Percentiles rank a stretch among this genome's conserved stretches.
Evolutionary conservation across 2,113 vertebrate species (phyloP).

Genomic region (Anguilla japonica): DNA sequence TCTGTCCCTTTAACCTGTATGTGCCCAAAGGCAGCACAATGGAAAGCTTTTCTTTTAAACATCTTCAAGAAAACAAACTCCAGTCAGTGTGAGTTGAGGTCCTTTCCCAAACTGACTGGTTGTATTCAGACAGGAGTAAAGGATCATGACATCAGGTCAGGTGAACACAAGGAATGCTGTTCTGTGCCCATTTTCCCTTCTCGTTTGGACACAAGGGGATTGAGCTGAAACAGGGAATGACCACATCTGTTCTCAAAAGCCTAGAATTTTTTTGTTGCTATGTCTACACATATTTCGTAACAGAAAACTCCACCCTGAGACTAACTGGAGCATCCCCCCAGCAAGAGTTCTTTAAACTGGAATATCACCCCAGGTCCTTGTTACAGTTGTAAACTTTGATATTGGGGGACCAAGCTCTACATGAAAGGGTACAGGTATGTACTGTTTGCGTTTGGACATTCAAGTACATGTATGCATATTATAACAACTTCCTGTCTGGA

Average conservation of each 20-base stretch:
- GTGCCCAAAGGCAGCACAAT: not conserved
- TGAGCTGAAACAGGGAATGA: not conserved
- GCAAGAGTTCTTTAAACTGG: not conserved
- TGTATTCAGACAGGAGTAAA: not conserved
- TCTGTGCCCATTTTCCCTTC: not conserved
- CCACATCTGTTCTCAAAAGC: not conserved
- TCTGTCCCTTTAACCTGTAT: not conserved
- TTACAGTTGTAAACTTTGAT: not conserved
- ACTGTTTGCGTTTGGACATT: not conserved
- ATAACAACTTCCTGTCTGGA: not conserved
- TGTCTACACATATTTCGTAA: not conserved
- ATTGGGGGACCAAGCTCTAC: too few relatives aligned
- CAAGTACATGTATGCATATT: not conserved
- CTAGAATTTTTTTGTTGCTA: not conserved
- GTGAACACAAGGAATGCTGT: not conserved
- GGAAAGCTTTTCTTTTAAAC: not conserved
- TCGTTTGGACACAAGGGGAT: not conserved
- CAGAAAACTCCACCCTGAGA: too few relatives aligned
- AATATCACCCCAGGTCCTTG: not conserved
- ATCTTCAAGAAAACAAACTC: not conserved
- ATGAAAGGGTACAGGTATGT: too few relatives aligned
- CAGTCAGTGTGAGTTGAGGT: not conserved
- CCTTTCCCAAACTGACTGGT: not conserved
- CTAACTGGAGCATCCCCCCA: too few relatives aligned
- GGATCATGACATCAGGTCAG: not conserved